Evolutionary conservation across 92 coral and sea anemone genomes (phyloP), one percentile per base, ranked within the genome.

Genomic region (Metridium senile): DNA sequence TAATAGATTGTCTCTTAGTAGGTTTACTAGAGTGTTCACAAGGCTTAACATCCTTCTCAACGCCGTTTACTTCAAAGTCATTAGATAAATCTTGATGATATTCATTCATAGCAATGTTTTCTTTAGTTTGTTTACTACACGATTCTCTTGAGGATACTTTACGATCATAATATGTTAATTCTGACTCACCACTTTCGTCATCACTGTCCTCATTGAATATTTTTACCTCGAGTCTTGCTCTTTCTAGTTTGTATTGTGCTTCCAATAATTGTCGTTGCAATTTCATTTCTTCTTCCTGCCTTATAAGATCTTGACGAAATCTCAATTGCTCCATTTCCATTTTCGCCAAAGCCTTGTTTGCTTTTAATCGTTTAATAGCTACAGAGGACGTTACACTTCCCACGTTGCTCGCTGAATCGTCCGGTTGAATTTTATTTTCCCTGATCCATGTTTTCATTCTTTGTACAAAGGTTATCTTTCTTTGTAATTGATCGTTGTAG

Each of bases 291-390:
- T 78, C 74, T 34, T 84, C 66, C 32, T 62, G 57, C 25, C 51
- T 30, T 13, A 78, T 19, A 27, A 73, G 46, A 16, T 84, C 84
- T 62, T 78, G 78, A 31, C 77, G 58, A 33, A 65, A 46, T 71
- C 77, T 72, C 49, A 78, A 62, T 53, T 78, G 87, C 19, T 75
- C 51, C 57, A 75, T 23, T 58, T 72, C 68, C 28, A 75, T 35
- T 26, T 70, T 22, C 1, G 87, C 82, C 10, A 82, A 46, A 22
- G 82, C 87, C 65, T 68, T 66, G 33, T 82, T 76, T 34, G 71
- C 76, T 25, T 59, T 74, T 10, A 68, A 81, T 46, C 68, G 66
- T 56, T 68, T 74, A 30, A 35, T 64, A 31, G 75, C 80, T 22
- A 69, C 68, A 31, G 76, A 74, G 27, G 69, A 75, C 18, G 72